Percentiles rank a stretch among this genome's conserved stretches.
Evolutionary conservation across 53 echinoderm and acorn worm species (phyloP).

Genomic region (Patiria pectinifera): DNA sequence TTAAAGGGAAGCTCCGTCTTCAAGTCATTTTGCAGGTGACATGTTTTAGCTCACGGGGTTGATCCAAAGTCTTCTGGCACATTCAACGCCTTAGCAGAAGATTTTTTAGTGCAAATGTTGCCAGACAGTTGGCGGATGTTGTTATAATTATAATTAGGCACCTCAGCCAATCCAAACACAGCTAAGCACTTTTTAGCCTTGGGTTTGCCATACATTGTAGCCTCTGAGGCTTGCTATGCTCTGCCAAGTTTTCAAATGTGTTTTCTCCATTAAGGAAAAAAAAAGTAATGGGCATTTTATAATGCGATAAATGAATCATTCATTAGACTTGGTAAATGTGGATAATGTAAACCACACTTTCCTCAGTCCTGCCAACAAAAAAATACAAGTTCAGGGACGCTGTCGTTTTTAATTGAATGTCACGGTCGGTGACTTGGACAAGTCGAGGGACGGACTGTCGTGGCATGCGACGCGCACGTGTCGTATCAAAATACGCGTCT

Average conservation of each 20-base stretch:
- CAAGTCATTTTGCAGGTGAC: not conserved
- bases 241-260: not conserved
- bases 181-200: not conserved
- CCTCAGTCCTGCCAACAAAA: not conserved
- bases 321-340: slow-evolving; percentile 24
- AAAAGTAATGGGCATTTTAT: slow-evolving; percentile 17
- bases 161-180: not conserved
- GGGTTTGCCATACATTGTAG: not conserved
- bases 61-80: not conserved
- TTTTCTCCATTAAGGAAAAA: not conserved
- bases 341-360: slow-evolving; percentile 48
- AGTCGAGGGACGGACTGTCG: not conserved
- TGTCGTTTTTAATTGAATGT: slow-evolving; percentile 58
- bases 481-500: slow-evolving; percentile 3
- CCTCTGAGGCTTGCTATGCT: not conserved
- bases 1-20: not conserved
- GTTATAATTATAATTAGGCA: not conserved
- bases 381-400: slow-evolving; percentile 28
- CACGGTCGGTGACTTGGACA: slow-evolving; percentile 34
- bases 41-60: not conserved
- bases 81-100: not conserved
- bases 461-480: slow-evolving; percentile 18
- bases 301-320: slow-evolving; percentile 46
- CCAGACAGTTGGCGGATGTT: not conserved
- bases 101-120: not conserved